Percentiles rank a stretch among this genome's conserved stretches.
Evolutionary conservation across 2,888 invertebrate species (phyloP).

Genomic region (Synergus gifuensis): DNA sequence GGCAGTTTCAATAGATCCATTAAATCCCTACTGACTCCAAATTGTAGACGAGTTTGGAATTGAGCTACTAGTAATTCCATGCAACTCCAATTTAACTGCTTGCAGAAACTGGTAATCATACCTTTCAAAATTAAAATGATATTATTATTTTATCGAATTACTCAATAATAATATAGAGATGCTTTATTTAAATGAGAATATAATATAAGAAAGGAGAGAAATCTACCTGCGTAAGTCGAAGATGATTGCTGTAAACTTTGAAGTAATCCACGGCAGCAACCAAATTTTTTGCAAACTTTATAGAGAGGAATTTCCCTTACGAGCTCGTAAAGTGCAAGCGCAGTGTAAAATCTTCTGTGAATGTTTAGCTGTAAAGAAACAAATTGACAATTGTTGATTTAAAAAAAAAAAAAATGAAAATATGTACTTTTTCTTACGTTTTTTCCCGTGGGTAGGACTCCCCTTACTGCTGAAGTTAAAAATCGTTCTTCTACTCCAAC

Average conservation of each 20-base stretch:
- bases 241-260: conserved; percentile 97
- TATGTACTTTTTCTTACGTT: conserved; percentile 53
- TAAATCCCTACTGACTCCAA: conserved; percentile 95
- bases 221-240: conserved; percentile 93
- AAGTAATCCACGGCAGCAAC: conserved; percentile 92
- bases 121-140: conserved; percentile 79
- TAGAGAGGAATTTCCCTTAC: conserved; percentile 93
- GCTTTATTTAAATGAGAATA: conserved; percentile 16
- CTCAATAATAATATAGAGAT: no score
- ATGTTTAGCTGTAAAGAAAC: conserved; percentile 67
- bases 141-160: neutral
- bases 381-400: conserved; percentile 6
- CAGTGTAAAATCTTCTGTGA: conserved; percentile 88
- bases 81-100: conserved; percentile 94
- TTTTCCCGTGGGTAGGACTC: conserved; percentile 79
- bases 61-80: conserved; percentile 93
- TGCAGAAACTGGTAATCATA: conserved; percentile 98
- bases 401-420: conserved; percentile 5
- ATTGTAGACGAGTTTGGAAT: conserved; percentile 95
- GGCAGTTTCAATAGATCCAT: conserved; percentile 93
- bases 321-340: conserved; percentile 94
- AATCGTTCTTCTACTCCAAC: conserved; percentile 94
- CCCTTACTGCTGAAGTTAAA: conserved; percentile 87
- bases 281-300: conserved; percentile 90
- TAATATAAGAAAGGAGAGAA: conserved; percentile 36